phyloP scores from a whole-genome alignment of 2,797 vertebrate genomes.

The Ficedula albicollis region DNA sequence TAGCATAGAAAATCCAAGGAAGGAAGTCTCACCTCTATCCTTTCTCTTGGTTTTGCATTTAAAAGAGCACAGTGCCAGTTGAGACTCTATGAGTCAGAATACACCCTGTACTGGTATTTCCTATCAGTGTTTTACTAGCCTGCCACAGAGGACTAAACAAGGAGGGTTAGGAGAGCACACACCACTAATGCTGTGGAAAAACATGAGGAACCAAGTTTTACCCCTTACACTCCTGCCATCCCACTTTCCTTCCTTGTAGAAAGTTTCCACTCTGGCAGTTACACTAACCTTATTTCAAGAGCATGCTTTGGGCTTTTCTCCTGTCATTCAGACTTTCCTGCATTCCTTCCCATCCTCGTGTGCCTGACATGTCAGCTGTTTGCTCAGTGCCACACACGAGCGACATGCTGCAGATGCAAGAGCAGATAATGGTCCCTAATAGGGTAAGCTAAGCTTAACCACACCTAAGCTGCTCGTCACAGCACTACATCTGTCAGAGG shows the following conservation, averaged over 20 bases:
- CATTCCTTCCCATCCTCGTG: not conserved
- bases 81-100: not conserved
- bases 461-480: not conserved
- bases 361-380: not conserved
- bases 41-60: not conserved
- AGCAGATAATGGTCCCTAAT: not conserved
- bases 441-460: not conserved
- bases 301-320: not conserved
- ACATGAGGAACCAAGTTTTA: not conserved
- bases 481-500: not conserved
- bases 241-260: not conserved
- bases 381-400: not conserved
- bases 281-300: not conserved
- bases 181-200: not conserved
- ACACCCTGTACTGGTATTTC: not conserved
- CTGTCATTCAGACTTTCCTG: not conserved
- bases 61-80: not conserved
- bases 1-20: not conserved
- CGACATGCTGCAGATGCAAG: not conserved
- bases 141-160: not conserved
- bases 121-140: not conserved
- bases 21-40: not conserved
- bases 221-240: not conserved
- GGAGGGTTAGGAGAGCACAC: not conserved
- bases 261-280: not conserved